These are phyloP conservation scores for Drosophila parabipectinata DNA, from an alignment of 1,140 invertebrate genomes.

Conservation along the genomic window DNA sequence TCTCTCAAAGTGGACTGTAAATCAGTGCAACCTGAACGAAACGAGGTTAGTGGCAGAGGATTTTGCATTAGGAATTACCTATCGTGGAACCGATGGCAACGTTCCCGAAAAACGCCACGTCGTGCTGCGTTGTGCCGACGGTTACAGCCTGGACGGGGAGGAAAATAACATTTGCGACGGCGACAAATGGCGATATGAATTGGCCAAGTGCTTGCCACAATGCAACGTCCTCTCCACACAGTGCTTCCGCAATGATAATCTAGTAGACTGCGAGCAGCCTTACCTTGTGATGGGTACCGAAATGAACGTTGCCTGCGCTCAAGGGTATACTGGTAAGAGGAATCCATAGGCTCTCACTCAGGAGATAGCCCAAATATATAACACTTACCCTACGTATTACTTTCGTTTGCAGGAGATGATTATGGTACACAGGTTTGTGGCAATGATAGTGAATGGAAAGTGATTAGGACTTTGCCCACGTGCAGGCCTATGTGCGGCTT, in stretches of 20 bases:
- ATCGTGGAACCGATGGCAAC: not conserved
- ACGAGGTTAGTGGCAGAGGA: not conserved
- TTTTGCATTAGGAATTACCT: not conserved
- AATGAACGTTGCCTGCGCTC: constrained; percentile 33
- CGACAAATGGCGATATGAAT: constrained; percentile 2
- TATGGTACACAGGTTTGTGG: constrained; percentile 10
- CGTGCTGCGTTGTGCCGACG: constrained; percentile 8
- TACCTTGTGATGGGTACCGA: not conserved
- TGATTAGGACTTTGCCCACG: not conserved
- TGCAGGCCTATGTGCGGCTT: constrained; percentile 31
- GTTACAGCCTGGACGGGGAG: not conserved
- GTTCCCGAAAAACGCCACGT: constrained; percentile 22
- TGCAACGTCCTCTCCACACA: not conserved
- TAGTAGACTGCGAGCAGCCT: constrained; percentile 22
- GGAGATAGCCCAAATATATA: no score
- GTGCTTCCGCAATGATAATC: not conserved
- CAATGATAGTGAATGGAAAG: constrained; percentile 8
- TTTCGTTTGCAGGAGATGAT: no score
- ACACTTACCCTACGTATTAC: no score
- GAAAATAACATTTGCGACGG: constrained; percentile 23
- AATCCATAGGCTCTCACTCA: not conserved
- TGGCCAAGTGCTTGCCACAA: constrained; percentile 1
- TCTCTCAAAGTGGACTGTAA: not conserved
- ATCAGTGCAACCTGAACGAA: not conserved
- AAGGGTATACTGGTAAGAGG: constrained; percentile 8